Percentiles rank a stretch among this genome's conserved stretches.
Conservation (phyloP, 2,888 invertebrate species). For the Apomyelois bistriatella region DNA sequence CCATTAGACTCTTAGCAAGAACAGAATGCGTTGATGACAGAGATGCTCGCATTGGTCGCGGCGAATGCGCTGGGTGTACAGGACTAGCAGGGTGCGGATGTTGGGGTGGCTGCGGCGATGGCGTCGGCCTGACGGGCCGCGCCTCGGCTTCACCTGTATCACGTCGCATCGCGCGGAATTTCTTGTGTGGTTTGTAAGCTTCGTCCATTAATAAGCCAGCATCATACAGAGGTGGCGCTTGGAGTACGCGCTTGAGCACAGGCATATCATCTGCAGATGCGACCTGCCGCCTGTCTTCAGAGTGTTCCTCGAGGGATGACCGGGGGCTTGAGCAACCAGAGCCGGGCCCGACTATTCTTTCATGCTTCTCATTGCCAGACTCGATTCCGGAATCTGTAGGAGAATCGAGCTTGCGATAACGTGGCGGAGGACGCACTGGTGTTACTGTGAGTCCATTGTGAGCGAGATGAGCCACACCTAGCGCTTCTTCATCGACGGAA, state of each 20-base stretch:
- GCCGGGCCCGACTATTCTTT: constrained; percentile 84
- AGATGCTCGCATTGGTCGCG: constrained; percentile 76
- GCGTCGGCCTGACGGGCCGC: constrained; percentile 62
- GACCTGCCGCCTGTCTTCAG: constrained; percentile 78
- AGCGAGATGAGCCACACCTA: constrained; percentile 84
- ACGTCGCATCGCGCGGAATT: constrained; percentile 92
- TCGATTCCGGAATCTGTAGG: constrained; percentile 97
- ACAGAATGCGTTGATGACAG: constrained; percentile 94
- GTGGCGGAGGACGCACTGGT: constrained; percentile 82
- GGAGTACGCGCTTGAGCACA: constrained; percentile 93
- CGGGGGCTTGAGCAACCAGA: constrained; percentile 92
- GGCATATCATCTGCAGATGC: constrained; percentile 93
- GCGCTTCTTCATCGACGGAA: constrained; percentile 88
- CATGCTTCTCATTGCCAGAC: constrained; percentile 93
- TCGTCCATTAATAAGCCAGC: constrained; percentile 96
- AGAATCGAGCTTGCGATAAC: constrained; percentile 92
- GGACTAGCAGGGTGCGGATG: constrained; percentile 70
- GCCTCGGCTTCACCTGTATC: constrained; percentile 89
- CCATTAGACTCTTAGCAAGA: constrained; percentile 93
- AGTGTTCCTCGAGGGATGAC: constrained; percentile 89
- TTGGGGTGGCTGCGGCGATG: constrained; percentile 75
- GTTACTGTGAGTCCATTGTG: constrained; percentile 88
- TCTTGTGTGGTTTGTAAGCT: constrained; percentile 97
- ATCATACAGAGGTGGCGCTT: constrained; percentile 94
- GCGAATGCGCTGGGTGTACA: constrained; percentile 74